Base-by-base conservation (phyloP, 64 coral and sea anemone species). In the Stichodactyla helianthus region DNA sequence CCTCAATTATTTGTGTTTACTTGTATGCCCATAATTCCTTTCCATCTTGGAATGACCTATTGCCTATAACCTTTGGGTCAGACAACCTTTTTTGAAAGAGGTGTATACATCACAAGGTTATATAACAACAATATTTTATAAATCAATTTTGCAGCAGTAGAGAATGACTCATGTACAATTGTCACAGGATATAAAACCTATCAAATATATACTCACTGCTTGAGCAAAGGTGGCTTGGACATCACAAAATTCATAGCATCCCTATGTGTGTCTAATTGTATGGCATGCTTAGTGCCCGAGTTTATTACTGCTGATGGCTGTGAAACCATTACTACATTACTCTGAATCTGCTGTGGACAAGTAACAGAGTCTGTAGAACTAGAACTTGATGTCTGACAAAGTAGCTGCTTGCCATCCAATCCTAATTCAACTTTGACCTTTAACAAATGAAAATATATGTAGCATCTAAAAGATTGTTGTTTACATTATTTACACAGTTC, bases 371-470 rank as follows among this genome's bases (percentile, higher is more conserved):
- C 9, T 74, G 68, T 74, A 7, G 65, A 70, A 22, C 19, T 70
- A 7, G 65, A 6, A 70, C 3, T 20, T 26, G 68, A 31, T 74
- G 17, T 14, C 68, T 82, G 17, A 91, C 55, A 53, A 88, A 71
- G 10, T 13, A 95, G 58, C 56, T 87, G 82, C n/a, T 85, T 91
- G 31, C 93, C 89, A 91, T 95, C 86, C 10, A 86, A 79, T 82
- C 88, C 83, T 20, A 95, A 67, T 61, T 88, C 74, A 60, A 95
- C 52, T 64, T 86, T 88, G 0, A 95, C 89, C 93, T 95, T 82
- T 71, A 63, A 27, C 44, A 58, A 58, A 58, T 15, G 35, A 44
- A 44, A 10, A 84, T 25, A 58, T 54, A 84, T 23, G 31, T 51
- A 9, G 54, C 25, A 84, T 58, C 22, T 23, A 13, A 50, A 51